These are phyloP conservation scores for Muntiacus reevesi DNA, from an alignment of 2,113 vertebrate genomes.

Conservation along the genomic window DNA sequence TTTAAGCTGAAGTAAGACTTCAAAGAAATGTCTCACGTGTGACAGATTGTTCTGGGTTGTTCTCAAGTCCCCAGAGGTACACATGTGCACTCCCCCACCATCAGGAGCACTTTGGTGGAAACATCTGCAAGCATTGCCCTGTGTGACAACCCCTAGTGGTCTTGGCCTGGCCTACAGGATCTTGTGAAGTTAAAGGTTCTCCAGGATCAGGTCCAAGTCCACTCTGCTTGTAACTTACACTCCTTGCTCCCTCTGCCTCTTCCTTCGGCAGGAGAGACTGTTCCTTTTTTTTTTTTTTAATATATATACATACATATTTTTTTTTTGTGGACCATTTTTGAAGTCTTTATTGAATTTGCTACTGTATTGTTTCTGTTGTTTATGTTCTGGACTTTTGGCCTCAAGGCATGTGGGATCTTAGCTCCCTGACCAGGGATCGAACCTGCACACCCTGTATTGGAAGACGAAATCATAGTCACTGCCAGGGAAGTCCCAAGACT, in stretches of 20 bases:
- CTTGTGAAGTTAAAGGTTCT: background rate
- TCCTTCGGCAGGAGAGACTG: background rate
- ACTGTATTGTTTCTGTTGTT: background rate
- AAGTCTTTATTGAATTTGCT: background rate
- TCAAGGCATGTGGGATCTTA: background rate
- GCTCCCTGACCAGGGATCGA: accelerated
- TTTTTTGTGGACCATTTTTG: background rate
- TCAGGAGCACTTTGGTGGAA: background rate
- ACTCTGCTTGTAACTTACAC: background rate
- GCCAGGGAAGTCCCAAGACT: background rate
- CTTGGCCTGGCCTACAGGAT: background rate
- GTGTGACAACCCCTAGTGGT: background rate
- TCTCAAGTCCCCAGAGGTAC: background rate
- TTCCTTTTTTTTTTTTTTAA: background rate
- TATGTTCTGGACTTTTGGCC: background rate
- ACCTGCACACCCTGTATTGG: background rate
- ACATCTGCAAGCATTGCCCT: background rate
- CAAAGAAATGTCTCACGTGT: background rate
- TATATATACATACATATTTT: background rate
- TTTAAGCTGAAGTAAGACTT: background rate
- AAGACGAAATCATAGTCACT: background rate
- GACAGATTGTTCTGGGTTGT: background rate
- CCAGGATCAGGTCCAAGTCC: background rate
- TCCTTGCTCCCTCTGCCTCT: background rate
- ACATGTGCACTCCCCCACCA: accelerated